phyloP scores from a whole-genome alignment of 2,797 vertebrate species.

The Microchirus variegatus region DNA sequence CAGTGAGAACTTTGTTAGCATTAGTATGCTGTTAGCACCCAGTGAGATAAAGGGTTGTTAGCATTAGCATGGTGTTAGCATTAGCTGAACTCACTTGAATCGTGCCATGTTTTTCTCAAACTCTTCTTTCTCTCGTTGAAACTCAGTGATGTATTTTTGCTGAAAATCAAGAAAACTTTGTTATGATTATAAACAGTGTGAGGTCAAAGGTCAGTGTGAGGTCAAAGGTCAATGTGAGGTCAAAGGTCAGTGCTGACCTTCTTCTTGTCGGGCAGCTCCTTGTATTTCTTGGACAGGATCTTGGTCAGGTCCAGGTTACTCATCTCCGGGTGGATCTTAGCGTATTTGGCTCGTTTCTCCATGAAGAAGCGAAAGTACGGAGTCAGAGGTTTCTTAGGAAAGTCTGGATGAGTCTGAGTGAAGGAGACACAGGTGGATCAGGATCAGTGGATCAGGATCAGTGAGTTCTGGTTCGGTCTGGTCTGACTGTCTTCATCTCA shows the following conservation, averaged over 20 bases:
- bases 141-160: constrained; percentile 85
- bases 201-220: no score
- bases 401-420: constrained; percentile 83
- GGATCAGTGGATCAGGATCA: neutral
- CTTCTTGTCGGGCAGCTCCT: constrained; percentile 85
- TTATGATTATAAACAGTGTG: no score
- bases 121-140: constrained; percentile 80
- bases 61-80: neutral
- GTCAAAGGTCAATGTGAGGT: no score
- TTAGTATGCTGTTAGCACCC: no score
- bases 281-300: constrained; percentile 87
- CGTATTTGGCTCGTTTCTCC: constrained; percentile 87
- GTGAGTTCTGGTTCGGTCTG: neutral
- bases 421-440: neutral
- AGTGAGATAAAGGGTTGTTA: neutral
- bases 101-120: constrained; percentile 85
- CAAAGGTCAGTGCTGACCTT: constrained; percentile 65
- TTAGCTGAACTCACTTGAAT: constrained; percentile 73
- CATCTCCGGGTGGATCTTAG: constrained; percentile 87
- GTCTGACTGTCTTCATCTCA: constrained; percentile 30
- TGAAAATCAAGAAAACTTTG: constrained; percentile 56
- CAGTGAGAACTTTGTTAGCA: no score
- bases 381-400: constrained; percentile 85
- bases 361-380: constrained; percentile 87
- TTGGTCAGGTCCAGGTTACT: constrained; percentile 87